Evolutionary conservation across 2,888 invertebrate species (phyloP), one percentile per base, ranked within the genome.

Genomic region (Caenorhabditis afra): DNA sequence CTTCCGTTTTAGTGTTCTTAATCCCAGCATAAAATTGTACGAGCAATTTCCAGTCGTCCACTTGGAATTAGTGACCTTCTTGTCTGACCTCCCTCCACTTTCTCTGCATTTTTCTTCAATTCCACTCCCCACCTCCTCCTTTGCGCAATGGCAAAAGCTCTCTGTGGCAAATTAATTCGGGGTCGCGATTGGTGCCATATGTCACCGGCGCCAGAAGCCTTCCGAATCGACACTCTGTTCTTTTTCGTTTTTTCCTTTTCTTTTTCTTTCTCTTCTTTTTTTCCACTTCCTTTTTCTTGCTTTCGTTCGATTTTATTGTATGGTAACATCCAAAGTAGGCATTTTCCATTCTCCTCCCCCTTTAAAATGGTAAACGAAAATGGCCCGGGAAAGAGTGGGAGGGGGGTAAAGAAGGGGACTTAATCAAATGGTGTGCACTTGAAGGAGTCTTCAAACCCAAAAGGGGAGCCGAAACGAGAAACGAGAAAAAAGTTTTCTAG

Each of bases 371-470:
- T n/a, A n/a, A n/a, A n/a, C n/a, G n/a, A n/a, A n/a, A n/a, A n/a
- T n/a, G n/a, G n/a, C n/a, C n/a, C n/a, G n/a, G n/a, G n/a, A n/a
- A n/a, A n/a, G n/a, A n/a, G n/a, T n/a, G n/a, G n/a, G n/a, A n/a
- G n/a, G n/a, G n/a, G n/a, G n/a, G n/a, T n/a, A n/a, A n/a, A n/a
- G n/a, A n/a, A 22, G 14, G 18, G 20, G 57, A 76, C 67, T 62
- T 67, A 76, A 76, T 68, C 75, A 76, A 66, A 61, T 75, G 67
- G 61, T 59, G 59, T 55, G 62, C 50, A 55, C 67, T 67, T 55
- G 52, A 29, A 3, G 7, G 7, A 29, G 29, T 29, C 29, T 53
- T 53, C 7, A 37, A 11, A 37, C 35, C 53, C 16, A n/a, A 23
- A 50, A n/a, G n/a, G n/a, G n/a, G n/a, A 29, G 29, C 29, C 29